Base-by-base conservation (phyloP, 2,797 vertebrate species). In the Notamacropus eugenii region DNA sequence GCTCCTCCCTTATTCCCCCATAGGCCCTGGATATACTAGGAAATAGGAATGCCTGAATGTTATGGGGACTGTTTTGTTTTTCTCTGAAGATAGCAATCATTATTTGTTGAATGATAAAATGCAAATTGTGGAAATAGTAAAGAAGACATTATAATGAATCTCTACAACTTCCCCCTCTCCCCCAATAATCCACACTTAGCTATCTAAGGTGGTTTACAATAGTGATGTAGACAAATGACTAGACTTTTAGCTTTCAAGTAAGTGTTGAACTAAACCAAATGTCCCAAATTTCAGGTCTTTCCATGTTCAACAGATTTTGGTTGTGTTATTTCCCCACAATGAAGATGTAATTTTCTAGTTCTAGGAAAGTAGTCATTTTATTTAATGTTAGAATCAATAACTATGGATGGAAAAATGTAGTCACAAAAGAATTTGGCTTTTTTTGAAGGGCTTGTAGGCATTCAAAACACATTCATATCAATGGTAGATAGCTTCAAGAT, bases 401-500 rank as follows among this genome's bases (percentile, higher is more conserved):
- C 22, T 50, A 50, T 87, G 27, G 24, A 50, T 50, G 40, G 74
- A 87, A 87, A 87, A 87, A 87, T 87, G 9, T 87, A 87, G 40
- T 87, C 40, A 87, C 67, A 87, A 46, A 87, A 87, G 46, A 22
- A 87, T 87, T 87, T 87, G 40, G 24, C 40, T 50, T 87, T 87
- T 34, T 50, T 87, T 50, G 74, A 82, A 82, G 22, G 74, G 50
- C 40, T 50, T 87, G 40, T 46, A 24, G 40, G 40, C 24, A 87
- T 87, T 46, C 9, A 46, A 95, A 74, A 50, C 67, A 16, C 93
- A n/a, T 57, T 11, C 34, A 22, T 92, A 11, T 94, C 54, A 94
- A 91, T 91, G 90, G 90, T 9, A 93, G 57, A n/a, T 91, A 22
- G 92, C 55, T 93, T 90, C 10, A 58, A 54, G 94, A 90, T 95